Percentiles rank a stretch among this genome's conserved stretches.
phyloP scores from a whole-genome alignment of 2,888 invertebrate species.

The Carterocephalus palaemon region DNA sequence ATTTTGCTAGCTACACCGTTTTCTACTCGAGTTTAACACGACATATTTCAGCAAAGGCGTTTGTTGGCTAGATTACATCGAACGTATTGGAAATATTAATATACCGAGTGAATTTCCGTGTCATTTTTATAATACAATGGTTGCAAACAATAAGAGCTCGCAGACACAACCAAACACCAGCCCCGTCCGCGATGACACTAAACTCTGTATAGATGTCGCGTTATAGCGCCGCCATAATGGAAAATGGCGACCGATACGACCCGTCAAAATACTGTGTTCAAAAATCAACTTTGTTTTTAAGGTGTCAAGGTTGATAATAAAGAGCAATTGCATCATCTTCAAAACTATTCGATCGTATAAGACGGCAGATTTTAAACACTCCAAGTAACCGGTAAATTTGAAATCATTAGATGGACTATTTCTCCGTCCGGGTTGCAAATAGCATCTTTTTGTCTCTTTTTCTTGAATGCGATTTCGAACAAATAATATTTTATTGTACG shows the following conservation, averaged over 20 bases:
- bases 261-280: conserved; percentile 50
- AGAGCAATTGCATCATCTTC: conserved; percentile 31
- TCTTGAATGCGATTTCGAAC: conserved; percentile 44
- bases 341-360: conserved; percentile 61
- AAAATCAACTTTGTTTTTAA: conserved; percentile 33
- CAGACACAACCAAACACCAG: conserved; percentile 48
- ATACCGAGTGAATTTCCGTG: conserved; percentile 50
- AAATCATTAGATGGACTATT: conserved; percentile 38
- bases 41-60: conserved; percentile 36
- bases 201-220: conserved; percentile 70
- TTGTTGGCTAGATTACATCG: conserved; percentile 36
- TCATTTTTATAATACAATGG: conserved; percentile 68
- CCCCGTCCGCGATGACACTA: conserved; percentile 71
- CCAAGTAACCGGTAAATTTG: conserved; percentile 33
- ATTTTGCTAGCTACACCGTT: conserved; percentile 57
- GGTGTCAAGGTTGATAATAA: conserved; percentile 30
- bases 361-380: conserved; percentile 52
- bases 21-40: conserved; percentile 32
- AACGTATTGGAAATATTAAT: conserved; percentile 39
- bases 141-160: conserved; percentile 59
- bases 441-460: conserved; percentile 47
- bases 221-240: conserved; percentile 62
- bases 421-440: conserved; percentile 44
- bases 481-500: conserved; percentile 42
- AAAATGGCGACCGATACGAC: conserved; percentile 66